These are phyloP conservation scores for Merluccius polli DNA, from an alignment of 2,797 vertebrate genomes.

Conservation along the genomic window DNA sequence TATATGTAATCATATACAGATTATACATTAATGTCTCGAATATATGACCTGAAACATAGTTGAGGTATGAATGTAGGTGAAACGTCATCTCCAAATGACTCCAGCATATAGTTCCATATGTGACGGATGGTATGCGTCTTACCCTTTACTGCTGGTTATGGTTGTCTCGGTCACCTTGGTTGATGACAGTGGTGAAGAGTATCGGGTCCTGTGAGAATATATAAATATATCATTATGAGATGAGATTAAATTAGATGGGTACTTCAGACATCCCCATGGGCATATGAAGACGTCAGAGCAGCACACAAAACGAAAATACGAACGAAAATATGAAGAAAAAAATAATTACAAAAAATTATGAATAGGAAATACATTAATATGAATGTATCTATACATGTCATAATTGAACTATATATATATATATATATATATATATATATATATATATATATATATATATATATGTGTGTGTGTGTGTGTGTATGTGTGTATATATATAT, in stretches of 20 bases:
- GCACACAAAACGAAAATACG: not conserved
- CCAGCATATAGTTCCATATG: not conserved
- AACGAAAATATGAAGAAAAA: not conserved
- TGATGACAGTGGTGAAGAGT: constrained; percentile 52
- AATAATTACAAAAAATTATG: not conserved
- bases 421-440: not conserved
- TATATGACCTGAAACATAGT: too few relatives aligned
- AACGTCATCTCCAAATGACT: too few relatives aligned
- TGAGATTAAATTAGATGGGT: not conserved
- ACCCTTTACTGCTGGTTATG: constrained; percentile 41
- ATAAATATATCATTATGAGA: not conserved
- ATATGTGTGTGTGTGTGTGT: not conserved
- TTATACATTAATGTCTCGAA: too few relatives aligned
- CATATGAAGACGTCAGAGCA: not conserved
- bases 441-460: not conserved
- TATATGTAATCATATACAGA: too few relatives aligned
- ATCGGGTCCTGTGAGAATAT: constrained; percentile 52
- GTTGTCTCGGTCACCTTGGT: constrained; percentile 52
- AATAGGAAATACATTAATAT: not conserved
- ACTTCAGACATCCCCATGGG: not conserved
- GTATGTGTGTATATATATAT: too few relatives aligned
- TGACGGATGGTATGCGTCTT: constrained; percentile 19
- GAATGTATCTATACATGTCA: too few relatives aligned
- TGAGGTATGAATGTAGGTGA: too few relatives aligned
- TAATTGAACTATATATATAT: too few relatives aligned